Evolutionary conservation across 2,113 vertebrate species (phyloP).

Genomic region (Empidonax alnorum): DNA sequence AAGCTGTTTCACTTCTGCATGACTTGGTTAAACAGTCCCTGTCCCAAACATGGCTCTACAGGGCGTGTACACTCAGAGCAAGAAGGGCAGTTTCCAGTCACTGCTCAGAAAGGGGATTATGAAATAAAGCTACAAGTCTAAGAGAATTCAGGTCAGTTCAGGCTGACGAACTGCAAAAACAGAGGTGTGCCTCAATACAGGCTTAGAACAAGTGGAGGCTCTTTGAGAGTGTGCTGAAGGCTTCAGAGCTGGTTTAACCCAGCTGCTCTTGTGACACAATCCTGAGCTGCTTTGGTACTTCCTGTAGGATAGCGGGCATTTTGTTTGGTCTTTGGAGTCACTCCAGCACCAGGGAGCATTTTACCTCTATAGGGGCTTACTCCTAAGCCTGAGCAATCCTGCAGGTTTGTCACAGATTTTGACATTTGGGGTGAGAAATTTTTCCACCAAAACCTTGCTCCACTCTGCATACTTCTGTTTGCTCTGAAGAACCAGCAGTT

Average conservation of each 20-base stretch:
- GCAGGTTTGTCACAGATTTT: background rate
- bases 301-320: background rate
- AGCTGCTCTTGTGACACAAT: background rate
- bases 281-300: background rate
- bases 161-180: background rate
- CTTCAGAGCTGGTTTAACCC: background rate
- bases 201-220: background rate
- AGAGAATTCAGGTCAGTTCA: background rate
- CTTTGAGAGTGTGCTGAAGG: background rate
- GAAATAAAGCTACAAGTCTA: background rate
- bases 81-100: background rate
- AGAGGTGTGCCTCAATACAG: background rate
- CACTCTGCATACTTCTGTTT: background rate
- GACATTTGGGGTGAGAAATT: background rate
- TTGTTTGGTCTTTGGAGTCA: background rate
- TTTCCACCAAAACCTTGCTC: background rate
- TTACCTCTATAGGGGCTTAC: background rate
- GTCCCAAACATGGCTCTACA: background rate
- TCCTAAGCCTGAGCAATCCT: background rate
- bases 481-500: background rate
- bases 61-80: background rate
- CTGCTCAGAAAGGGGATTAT: background rate
- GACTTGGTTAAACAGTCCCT: background rate
- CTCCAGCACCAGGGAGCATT: background rate
- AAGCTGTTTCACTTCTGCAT: background rate